Evolutionary conservation across 2,888 invertebrate genomes (phyloP).

Genomic region (Cylindroiulus punctatus): DNA sequence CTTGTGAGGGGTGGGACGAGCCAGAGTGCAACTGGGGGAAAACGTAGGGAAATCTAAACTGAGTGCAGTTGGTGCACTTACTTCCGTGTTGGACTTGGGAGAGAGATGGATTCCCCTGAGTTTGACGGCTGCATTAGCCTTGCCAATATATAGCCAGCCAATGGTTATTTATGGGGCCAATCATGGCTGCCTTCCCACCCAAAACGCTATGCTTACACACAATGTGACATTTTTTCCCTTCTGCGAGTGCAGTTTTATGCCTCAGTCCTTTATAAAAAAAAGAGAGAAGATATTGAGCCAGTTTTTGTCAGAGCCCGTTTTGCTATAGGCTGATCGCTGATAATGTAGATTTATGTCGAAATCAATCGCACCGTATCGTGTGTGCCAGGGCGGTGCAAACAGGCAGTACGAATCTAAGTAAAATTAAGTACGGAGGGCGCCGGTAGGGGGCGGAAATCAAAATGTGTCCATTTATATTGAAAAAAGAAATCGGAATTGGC

Average conservation of each 20-base stretch:
- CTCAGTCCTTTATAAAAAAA: constrained; percentile 5
- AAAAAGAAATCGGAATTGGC: constrained; percentile 42
- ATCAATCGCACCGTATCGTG: constrained; percentile 28
- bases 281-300: constrained; percentile 12
- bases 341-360: constrained; percentile 42
- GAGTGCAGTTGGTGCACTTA: constrained; percentile 15
- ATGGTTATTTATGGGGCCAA: constrained; percentile 34
- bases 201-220: constrained; percentile 27
- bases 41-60: neutral
- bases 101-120: constrained; percentile 27
- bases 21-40: neutral
- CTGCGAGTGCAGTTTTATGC: neutral
- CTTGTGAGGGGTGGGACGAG: neutral
- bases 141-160: constrained; percentile 27
- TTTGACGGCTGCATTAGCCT: constrained; percentile 34
- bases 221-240: constrained; percentile 35
- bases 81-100: constrained; percentile 23
- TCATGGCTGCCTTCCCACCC: neutral
- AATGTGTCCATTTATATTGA: constrained; percentile 38
- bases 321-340: constrained; percentile 15
- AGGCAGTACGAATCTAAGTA: neutral
- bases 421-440: neutral
- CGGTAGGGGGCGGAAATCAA: neutral
- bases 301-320: constrained; percentile 27
- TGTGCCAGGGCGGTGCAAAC: neutral